Evolutionary conservation across 2,888 invertebrate species (phyloP), one percentile per base, ranked within the genome.

Genomic region (Phorcus lineatus): DNA sequence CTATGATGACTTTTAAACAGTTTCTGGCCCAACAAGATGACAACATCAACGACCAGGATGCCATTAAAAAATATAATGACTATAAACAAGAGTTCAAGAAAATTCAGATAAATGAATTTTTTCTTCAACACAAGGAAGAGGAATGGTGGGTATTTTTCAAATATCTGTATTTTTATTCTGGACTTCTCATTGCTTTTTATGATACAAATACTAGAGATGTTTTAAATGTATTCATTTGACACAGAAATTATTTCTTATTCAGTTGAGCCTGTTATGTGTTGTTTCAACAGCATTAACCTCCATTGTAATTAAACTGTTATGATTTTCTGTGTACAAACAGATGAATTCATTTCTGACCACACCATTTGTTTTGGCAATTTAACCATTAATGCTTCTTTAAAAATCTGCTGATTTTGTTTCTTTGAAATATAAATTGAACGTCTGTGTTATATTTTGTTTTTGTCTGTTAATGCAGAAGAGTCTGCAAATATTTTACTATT

Each of bases 101-200:
- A 78, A 98, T 98, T 92, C 99, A 99, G 93, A 95, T 99, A 80
- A 98, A 98, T 94, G 98, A 99, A 93, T 99, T 99, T 94, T 99
- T 99, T 94, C 96, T 99, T 90, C 96, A 97, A 70, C 99, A 99
- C 94, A 99, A 99, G 94, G 99, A 99, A 91, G 99, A 99, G 94
- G 99, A 99, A 96, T 99, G 99, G 99, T 99, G 95, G 95, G 96
- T 70, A 54, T n/a, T n/a, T 40, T 31, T 76, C 36, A 16, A 24
- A 47, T 47, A 47, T 47, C 11, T 47, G 47, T 13, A 7, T 17
- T 13, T 0, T 24, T 55, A 47, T 47, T 47, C 3, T 7, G 7
- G 13, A 47, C 11, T 47, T 47, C 47, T 11, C 47, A 47, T 47
- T 47, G 47, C 13, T 47, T 47, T 47, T 47, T 4, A 36, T 36